phyloP scores from a whole-genome alignment of 2,888 invertebrate genomes.

The Rhamnusium bicolor region DNA sequence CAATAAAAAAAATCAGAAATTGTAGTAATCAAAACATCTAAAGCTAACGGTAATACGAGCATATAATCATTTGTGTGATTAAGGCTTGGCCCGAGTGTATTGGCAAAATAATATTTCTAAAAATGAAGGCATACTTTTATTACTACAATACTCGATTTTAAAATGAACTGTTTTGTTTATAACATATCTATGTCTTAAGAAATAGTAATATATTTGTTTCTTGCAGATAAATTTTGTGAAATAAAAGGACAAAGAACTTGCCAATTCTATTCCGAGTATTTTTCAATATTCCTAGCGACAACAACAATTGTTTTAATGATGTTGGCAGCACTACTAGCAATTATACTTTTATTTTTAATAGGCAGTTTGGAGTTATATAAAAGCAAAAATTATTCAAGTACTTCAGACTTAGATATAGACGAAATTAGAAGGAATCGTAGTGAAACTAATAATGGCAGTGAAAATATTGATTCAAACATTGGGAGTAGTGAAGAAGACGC shows the following conservation, averaged over 20 bases:
- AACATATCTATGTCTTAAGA: too few relatives aligned
- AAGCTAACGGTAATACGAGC: too few relatives aligned
- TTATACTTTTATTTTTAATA: constrained; percentile 52
- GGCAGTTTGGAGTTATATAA: constrained; percentile 51
- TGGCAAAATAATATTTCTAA: too few relatives aligned
- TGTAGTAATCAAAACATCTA: too few relatives aligned
- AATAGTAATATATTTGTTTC: too few relatives aligned
- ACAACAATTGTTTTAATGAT: constrained; percentile 59
- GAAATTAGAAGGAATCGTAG: background rate
- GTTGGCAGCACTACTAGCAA: constrained; percentile 53
- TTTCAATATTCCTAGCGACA: constrained; percentile 59
- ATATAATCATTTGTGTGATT: too few relatives aligned
- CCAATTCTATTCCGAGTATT: constrained; percentile 58
- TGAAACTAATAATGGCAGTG: constrained; percentile 10
- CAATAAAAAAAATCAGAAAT: too few relatives aligned
- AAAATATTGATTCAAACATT: constrained; percentile 20
- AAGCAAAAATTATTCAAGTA: constrained; percentile 35
- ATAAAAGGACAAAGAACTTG: constrained; percentile 54
- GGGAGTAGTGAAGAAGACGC: constrained; percentile 17
- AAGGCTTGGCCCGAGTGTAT: too few relatives aligned
- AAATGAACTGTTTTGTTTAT: too few relatives aligned
- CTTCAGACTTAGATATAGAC: background rate
- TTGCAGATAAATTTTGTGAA: constrained; percentile 51
- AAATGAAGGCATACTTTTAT: too few relatives aligned
- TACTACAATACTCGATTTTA: too few relatives aligned